Conservation (phyloP, 2,797 vertebrate species). For the Gobionotothen gibberifrons region DNA sequence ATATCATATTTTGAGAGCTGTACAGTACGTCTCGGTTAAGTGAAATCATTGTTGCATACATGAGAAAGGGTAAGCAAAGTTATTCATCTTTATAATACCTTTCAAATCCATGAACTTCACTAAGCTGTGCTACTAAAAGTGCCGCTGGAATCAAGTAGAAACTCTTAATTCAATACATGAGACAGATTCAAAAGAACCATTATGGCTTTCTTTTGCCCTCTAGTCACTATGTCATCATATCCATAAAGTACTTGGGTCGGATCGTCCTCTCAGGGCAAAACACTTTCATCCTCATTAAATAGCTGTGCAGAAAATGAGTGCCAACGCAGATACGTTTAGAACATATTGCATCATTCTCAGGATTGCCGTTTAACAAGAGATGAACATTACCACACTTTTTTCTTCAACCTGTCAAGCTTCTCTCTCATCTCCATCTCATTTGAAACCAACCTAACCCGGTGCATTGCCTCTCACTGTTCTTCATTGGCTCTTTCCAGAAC, state of each 20-base stretch:
- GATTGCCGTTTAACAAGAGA: constrained; percentile 38
- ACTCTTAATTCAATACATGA: constrained; percentile 23
- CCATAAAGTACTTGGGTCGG: constrained; percentile 48
- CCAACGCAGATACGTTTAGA: constrained; percentile 55
- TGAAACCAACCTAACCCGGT: constrained; percentile 70
- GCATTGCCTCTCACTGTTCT: constrained; percentile 56
- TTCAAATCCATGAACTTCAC: constrained; percentile 35
- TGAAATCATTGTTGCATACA: constrained; percentile 37
- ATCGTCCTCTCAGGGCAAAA: constrained; percentile 42
- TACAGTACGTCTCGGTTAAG: constrained; percentile 22
- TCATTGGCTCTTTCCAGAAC: constrained; percentile 61
- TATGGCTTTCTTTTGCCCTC: constrained; percentile 79
- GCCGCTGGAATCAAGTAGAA: constrained; percentile 27
- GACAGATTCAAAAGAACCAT: constrained; percentile 23
- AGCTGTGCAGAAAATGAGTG: constrained; percentile 59
- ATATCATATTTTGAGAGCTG: constrained; percentile 49
- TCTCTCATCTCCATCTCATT: constrained; percentile 67
- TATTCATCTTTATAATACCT: constrained; percentile 49
- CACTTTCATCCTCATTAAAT: constrained; percentile 65
- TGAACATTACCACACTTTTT: constrained; percentile 63
- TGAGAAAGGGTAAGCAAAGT: constrained; percentile 50
- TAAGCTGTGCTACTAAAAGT: constrained; percentile 31
- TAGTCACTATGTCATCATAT: constrained; percentile 58
- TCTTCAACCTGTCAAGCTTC: constrained; percentile 67
- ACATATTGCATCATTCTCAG: constrained; percentile 15